Evolutionary conservation across 2,888 invertebrate genomes (phyloP), one percentile per base, ranked within the genome.

Genomic region (Alcis repandata): DNA sequence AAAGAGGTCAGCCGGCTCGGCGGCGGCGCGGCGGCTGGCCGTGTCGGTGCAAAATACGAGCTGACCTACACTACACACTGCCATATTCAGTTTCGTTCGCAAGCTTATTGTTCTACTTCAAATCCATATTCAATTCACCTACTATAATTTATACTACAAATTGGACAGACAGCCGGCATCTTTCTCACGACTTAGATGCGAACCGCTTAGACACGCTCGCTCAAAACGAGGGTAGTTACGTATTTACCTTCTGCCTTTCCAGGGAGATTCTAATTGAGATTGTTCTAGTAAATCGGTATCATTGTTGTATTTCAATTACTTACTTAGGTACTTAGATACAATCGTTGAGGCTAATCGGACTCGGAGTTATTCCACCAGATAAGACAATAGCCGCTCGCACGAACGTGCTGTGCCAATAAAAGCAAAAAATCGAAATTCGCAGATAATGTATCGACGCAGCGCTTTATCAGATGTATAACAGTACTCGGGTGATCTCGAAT

Each of bases 401-500:
- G 83, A 84, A 81, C 77, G 75, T 85, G 82, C 82, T 79, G 83
- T 75, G 72, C 72, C 76, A 78, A 77, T 76, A 73, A 75, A 77
- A 72, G 71, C 69, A 75, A 78, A 61, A 83, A 75, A 79, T 75
- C 68, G 76, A 85, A 83, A 85, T 87, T 88, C 86, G 72, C 71
- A 79, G 89, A 91, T 91, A 88, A 78, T 83, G 69, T 85, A 87
- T 87, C 84, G 83, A 69, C 62, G 63, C 83, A 83, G 70, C 62
- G 76, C 76, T 82, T 87, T 91, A 91, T 90, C 91, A 83, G 80
- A 82, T 82, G 73, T 81, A 78, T 83, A 87, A 85, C 85, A 83
- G 85, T 85, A 87, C 79, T 76, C 68, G 64, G 69, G 63, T 72
- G 75, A 77, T 80, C 76, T 78, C 78, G 78, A 76, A 73, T 75